Percentiles rank a stretch among this genome's conserved stretches.
Conservation (phyloP, 2,888 invertebrate genomes). For the Caenorhabditis panamensis region DNA sequence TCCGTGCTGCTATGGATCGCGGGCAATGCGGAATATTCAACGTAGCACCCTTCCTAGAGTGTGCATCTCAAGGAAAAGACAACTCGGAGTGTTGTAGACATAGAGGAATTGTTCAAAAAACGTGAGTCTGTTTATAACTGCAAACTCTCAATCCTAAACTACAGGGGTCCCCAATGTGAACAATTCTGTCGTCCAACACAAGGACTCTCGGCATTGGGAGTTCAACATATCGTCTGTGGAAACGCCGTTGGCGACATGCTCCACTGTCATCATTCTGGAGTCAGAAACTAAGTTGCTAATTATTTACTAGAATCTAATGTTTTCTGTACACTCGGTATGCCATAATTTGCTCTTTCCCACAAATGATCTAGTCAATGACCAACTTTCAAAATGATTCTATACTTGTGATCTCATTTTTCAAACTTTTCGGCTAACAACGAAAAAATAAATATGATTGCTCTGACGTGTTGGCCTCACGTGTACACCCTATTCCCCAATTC, state of each 20-base stretch:
- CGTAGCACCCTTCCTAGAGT: conserved; percentile 79
- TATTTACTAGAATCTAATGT: background rate
- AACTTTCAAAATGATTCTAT: background rate
- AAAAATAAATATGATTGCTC: too few relatives aligned
- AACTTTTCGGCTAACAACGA: too few relatives aligned
- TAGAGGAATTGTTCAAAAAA: conserved; percentile 72
- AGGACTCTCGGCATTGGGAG: conserved; percentile 74
- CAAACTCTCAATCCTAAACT: too few relatives aligned
- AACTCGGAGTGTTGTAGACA: conserved; percentile 76
- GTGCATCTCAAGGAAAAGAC: conserved; percentile 77
- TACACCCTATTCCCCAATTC: background rate
- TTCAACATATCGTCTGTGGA: conserved; percentile 78
- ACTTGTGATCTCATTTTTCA: conserved; percentile 3
- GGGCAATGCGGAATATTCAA: conserved; percentile 78
- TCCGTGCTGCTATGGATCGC: conserved; percentile 76
- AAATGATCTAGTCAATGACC: background rate
- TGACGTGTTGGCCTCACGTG: background rate
- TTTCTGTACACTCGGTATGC: conserved; percentile 3
- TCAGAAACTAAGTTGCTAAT: conserved; percentile 42
- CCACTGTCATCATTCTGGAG: conserved; percentile 78
- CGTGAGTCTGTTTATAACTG: conserved; percentile 55
- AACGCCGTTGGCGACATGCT: conserved; percentile 76
- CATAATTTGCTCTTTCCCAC: conserved; percentile 2
- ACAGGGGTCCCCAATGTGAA: conserved; percentile 79
- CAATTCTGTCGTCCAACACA: conserved; percentile 75